These are phyloP conservation scores for Rhagoletis pomonella DNA, from an alignment of 1,140 invertebrate species.

Conservation along the genomic window DNA sequence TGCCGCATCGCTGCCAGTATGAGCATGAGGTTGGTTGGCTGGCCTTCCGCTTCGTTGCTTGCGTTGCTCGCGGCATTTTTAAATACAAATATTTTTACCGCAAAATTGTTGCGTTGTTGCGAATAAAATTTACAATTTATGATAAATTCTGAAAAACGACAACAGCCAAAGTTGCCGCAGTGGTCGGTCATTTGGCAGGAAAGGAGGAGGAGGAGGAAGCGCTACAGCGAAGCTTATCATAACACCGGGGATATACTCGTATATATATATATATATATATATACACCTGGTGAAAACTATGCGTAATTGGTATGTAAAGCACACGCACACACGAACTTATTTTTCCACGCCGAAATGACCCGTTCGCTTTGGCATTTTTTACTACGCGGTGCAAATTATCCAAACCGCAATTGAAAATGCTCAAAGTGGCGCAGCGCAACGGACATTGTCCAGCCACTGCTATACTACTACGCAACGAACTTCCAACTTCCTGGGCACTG, in stretches of 20 bases:
- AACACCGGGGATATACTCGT: no score
- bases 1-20: background rate
- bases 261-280: background rate
- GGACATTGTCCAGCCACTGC: background rate
- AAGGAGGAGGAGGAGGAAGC: background rate
- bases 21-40: background rate
- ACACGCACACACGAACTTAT: background rate
- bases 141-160: constrained; percentile 31
- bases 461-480: background rate
- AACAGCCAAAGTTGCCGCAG: background rate
- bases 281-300: background rate
- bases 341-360: background rate
- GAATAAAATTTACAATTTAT: constrained; percentile 41
- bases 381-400: background rate
- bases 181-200: background rate
- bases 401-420: constrained; percentile 2
- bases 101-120: constrained; percentile 22
- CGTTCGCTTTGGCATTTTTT: background rate
- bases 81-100: constrained; percentile 9
- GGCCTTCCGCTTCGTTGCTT: background rate
- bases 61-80: background rate
- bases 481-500: background rate
- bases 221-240: no score
- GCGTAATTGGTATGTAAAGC: background rate
- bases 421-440: background rate